Evolutionary conservation across 1,140 invertebrate species (phyloP), one percentile per base, ranked within the genome.

Genomic region (Drosophila bocki): DNA sequence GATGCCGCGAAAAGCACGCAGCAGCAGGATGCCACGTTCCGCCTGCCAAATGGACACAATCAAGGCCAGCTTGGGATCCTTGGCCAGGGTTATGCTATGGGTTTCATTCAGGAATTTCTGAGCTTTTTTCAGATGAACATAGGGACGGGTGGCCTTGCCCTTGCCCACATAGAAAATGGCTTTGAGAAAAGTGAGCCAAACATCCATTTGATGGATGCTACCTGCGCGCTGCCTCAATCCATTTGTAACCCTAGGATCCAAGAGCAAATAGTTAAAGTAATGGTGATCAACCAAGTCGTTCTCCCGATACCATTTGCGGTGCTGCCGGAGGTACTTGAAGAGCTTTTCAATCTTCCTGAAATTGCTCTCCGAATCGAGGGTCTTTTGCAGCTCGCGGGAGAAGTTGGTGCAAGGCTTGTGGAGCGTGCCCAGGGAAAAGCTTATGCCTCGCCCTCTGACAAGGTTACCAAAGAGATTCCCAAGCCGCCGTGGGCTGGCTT

Each of bases 251-350:
- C 97, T 92, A 0, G 98, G 97, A 93, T 99, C 98, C 17, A 99
- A 93, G 0, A 99, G 93, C n/a, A 99, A 87, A 92, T 99, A 99
- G 71, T 96, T 98, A 77, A 98, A 99, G 6, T 96, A 98, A 1
- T 95, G 95, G 91, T 97, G 94, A 92, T 93, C 96, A 96, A 33
- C 96, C 11, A 32, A 94, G 39, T 94, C 93, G 3, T 88, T 61
- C 1, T 22, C 26, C 4, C 37, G 8, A 13, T 62, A 47, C 85
- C 84, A 88, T 3, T 54, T 62, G 0, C 29, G 50, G 15, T 90
- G 81, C 9, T 37, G 32, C 6, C 33, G 41, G 3, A 78, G 42
- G 35, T 65, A 75, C 48, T 65, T 72, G 8, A 8, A 35, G 1
- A 75, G 60, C 7, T 50, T 42, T 22, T 57, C 29, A 1, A 88